phyloP scores from a whole-genome alignment of 1,140 invertebrate species.

The Nephotettix cincticeps region DNA sequence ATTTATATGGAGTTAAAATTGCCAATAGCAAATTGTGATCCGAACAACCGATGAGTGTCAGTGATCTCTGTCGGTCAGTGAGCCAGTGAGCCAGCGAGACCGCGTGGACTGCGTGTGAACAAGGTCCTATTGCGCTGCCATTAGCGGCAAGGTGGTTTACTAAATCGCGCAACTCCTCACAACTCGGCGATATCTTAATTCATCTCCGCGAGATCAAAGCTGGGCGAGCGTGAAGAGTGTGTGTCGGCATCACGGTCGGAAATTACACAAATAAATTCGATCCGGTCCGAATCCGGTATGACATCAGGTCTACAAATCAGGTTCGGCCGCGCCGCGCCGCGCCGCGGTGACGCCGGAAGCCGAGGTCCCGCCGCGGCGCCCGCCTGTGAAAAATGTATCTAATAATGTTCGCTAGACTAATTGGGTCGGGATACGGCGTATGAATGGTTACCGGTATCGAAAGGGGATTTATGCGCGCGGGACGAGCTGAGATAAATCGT shows the following conservation, averaged over 20 bases:
- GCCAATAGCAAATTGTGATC: no score
- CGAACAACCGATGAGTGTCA: no score
- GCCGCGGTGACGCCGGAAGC: neutral
- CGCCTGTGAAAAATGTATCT: slow-evolving; percentile 6
- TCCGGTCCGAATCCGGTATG: slow-evolving; percentile 3
- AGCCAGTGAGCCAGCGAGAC: no score
- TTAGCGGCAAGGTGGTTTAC: no score
- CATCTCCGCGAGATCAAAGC: neutral
- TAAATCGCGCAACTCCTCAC: no score
- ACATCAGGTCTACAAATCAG: neutral
- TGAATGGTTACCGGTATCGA: slow-evolving; percentile 1
- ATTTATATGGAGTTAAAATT: no score
- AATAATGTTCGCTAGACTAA: slow-evolving; percentile 2
- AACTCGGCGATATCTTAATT: no score
- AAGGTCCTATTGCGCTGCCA: no score
- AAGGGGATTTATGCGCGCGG: neutral
- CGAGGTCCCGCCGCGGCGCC: neutral
- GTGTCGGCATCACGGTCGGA: neutral
- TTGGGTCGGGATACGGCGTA: neutral
- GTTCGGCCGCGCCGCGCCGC: neutral
- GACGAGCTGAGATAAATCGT: neutral
- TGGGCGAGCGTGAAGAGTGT: neutral
- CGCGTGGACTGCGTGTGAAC: no score
- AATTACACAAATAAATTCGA: slow-evolving; percentile 1
- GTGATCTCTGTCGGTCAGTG: no score